Evolutionary conservation across 1,140 invertebrate genomes (phyloP).

Genomic region (Bradynema listronoti): DNA sequence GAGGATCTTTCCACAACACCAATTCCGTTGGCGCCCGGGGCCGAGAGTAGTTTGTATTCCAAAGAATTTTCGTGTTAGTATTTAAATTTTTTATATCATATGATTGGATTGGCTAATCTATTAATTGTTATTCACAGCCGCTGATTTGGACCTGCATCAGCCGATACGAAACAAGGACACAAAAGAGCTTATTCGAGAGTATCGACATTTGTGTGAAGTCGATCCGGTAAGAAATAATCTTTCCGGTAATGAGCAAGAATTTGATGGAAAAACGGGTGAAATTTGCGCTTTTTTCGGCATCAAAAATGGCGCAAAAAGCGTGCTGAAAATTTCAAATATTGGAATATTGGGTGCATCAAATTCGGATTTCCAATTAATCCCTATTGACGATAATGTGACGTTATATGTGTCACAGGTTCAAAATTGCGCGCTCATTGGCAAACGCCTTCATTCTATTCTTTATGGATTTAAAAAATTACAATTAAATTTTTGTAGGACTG

Average conservation of each 20-base stretch:
- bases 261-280: too few species aligned
- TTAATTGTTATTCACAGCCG: background rate
- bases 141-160: constrained; percentile 31
- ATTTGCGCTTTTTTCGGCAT: too few species aligned
- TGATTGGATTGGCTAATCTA: background rate
- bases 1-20: constrained; percentile 2
- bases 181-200: constrained; percentile 26
- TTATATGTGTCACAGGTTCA: too few species aligned
- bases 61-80: constrained; percentile 29
- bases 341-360: background rate
- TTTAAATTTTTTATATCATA: background rate
- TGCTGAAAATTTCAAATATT: background rate
- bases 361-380: background rate
- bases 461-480: too few species aligned
- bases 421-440: too few species aligned
- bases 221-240: constrained; percentile 17
- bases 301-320: background rate
- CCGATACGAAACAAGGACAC: constrained; percentile 21
- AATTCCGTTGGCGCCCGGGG: constrained; percentile 14
- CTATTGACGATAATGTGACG: background rate
- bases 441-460: too few species aligned
- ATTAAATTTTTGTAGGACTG: constrained; percentile 18
- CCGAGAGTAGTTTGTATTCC: constrained; percentile 25
- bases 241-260: too few species aligned
- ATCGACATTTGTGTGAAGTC: constrained; percentile 21